Evolutionary conservation across 2,113 vertebrate genomes (phyloP).

Genomic region (Rafetus swinhoei): DNA sequence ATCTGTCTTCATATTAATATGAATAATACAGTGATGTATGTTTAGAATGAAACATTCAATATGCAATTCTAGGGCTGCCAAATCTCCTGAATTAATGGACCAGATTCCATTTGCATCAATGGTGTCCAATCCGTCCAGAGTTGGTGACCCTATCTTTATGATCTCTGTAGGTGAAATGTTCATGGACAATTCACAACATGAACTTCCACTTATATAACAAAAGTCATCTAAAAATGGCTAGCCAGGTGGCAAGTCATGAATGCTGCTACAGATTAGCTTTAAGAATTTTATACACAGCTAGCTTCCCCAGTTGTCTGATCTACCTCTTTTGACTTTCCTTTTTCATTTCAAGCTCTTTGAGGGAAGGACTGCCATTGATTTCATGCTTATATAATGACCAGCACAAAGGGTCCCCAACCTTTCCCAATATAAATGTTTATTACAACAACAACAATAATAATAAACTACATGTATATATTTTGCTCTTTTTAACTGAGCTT

Average conservation of each 20-base stretch:
- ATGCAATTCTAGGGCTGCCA: background rate
- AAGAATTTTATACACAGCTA: background rate
- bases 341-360: background rate
- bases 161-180: background rate
- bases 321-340: background rate
- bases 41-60: background rate
- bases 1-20: background rate
- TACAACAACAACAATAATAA: background rate
- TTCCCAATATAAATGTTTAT: background rate
- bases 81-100: no score
- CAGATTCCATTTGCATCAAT: no score
- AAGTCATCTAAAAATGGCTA: background rate
- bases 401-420: background rate
- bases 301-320: background rate
- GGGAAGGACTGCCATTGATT: background rate
- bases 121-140: no score
- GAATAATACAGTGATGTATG: background rate
- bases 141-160: background rate
- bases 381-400: background rate
- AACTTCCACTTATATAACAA: background rate
- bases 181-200: conserved; percentile 6
- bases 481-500: background rate
- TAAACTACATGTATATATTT: background rate
- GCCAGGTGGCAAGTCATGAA: background rate
- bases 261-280: background rate